Evolutionary conservation across 2,888 invertebrate genomes (phyloP).

Genomic region (Monochamus alternatus): DNA sequence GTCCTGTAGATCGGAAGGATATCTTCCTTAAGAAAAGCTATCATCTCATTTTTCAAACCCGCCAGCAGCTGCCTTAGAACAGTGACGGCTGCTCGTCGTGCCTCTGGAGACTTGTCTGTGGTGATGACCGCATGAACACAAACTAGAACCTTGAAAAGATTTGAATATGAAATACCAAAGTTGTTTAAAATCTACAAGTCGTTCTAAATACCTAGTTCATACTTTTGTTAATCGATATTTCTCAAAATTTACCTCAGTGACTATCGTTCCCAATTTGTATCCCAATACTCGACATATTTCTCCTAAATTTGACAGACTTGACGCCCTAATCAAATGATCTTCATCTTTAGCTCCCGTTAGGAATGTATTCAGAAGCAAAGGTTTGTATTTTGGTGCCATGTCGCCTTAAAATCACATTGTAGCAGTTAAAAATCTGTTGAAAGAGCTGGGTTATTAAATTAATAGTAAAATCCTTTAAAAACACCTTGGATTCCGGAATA

Average conservation of each 20-base stretch:
- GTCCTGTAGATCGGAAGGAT: slow-evolving; percentile 81
- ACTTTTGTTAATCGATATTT: too few species aligned
- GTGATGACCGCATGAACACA: slow-evolving; percentile 81
- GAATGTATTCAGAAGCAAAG: slow-evolving; percentile 81
- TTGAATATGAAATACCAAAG: too few species aligned
- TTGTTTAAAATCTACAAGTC: too few species aligned
- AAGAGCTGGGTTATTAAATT: neutral
- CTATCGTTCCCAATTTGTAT: slow-evolving; percentile 81
- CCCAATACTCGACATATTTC: slow-evolving; percentile 84
- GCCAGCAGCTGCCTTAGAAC: slow-evolving; percentile 83
- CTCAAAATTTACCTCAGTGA: slow-evolving; percentile 78
- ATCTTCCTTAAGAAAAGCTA: slow-evolving; percentile 79
- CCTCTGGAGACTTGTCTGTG: slow-evolving; percentile 81
- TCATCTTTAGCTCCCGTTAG: slow-evolving; percentile 79
- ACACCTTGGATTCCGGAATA: neutral
- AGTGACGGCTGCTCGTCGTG: slow-evolving; percentile 85
- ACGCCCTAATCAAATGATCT: slow-evolving; percentile 84
- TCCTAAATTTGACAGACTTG: slow-evolving; percentile 88
- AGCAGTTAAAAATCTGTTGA: neutral
- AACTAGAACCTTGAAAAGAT: slow-evolving; percentile 77
- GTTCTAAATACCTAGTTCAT: too few species aligned
- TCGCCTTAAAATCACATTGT: slow-evolving; percentile 75
- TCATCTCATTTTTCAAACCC: slow-evolving; percentile 82
- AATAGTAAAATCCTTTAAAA: neutral
- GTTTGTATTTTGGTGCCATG: slow-evolving; percentile 80